Percentiles rank a stretch among this genome's conserved stretches.
phyloP scores from a whole-genome alignment of 2,888 invertebrate genomes.

The Cheilosia pagana region DNA sequence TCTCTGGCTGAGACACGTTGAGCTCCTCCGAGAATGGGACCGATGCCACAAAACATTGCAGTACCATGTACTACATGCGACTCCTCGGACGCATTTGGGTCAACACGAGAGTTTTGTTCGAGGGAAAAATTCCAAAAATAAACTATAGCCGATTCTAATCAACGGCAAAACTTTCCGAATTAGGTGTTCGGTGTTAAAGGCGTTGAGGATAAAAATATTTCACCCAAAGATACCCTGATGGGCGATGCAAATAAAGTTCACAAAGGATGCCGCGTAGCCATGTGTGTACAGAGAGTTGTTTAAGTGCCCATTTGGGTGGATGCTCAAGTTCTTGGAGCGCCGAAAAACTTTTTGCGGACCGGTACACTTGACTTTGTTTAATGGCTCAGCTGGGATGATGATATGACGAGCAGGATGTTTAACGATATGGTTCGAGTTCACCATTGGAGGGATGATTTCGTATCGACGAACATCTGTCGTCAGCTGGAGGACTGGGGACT shows the following conservation, averaged over 20 bases:
- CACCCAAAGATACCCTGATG: constrained; percentile 16
- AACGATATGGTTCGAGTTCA: constrained; percentile 15
- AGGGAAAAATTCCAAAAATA: background rate
- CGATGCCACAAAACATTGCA: constrained; percentile 43
- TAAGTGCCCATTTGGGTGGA: constrained; percentile 70
- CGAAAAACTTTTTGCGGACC: constrained; percentile 50
- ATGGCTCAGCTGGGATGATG: constrained; percentile 66
- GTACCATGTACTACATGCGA: constrained; percentile 33
- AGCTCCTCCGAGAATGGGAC: constrained; percentile 45
- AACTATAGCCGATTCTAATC: constrained; percentile 34
- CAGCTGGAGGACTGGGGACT: background rate
- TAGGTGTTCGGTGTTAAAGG: constrained; percentile 1
- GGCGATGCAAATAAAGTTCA: constrained; percentile 42
- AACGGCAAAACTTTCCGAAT: constrained; percentile 42
- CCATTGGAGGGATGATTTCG: constrained; percentile 36
- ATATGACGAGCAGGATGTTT: constrained; percentile 57
- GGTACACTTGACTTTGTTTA: constrained; percentile 58
- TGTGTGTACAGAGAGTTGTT: constrained; percentile 51
- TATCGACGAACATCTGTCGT: constrained; percentile 46
- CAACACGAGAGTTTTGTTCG: constrained; percentile 4
- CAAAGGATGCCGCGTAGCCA: constrained; percentile 23
- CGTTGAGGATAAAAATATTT: constrained; percentile 8
- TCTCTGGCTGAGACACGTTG: constrained; percentile 29
- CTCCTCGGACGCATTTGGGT: constrained; percentile 39
- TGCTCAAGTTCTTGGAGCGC: constrained; percentile 38